Base-by-base conservation (phyloP, 2,888 invertebrate genomes). In the Ceriagrion tenellum region DNA sequence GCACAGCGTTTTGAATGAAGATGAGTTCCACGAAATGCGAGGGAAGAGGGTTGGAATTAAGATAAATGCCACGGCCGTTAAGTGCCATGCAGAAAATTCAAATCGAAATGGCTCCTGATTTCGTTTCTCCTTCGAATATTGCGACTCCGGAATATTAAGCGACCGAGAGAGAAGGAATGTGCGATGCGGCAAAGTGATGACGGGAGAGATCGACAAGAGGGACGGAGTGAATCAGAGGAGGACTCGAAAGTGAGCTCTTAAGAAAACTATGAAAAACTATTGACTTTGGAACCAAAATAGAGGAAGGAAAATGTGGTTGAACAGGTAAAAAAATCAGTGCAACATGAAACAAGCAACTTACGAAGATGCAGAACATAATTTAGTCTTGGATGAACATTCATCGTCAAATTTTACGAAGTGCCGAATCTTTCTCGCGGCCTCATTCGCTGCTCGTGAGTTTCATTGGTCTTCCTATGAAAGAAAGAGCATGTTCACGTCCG, bases 71-170 rank as follows among this genome's bases (percentile, higher is more conserved):
- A 40, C 8, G 47, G 88, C 40, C 23, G 88, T 40, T 88, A 88
- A 88, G 40, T 12, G 18, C 13, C 10, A 88, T 88, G 88, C 47
- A 88, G 47, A 88, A 88, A 47, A 88, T 47, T 69, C 40, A 88
- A 88, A 88, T 88, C 20, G 47, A 88, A 88, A 88, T 88, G 23
- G 35, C 88, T 47, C 88, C 47, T 47, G 88, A 88, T 40, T 88
- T 88, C 35, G 40, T 47, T 69, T n/a, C 88, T 35, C 40, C 40
- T 69, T 88, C 35, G 47, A 88, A 47, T 88, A 13, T 47, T 6
- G 23, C 47, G 40, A 47, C 47, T 88, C 40, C 40, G 35, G 88
- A 35, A 88, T 88, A 88, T 16, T 88, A 88, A 88, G 88, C 47
- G 26, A 47, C 26, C 20, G 47, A 40, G 35, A 26, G 47, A 47